phyloP scores from a whole-genome alignment of 1,140 invertebrate species.

The Drosophila lacteicornis region DNA sequence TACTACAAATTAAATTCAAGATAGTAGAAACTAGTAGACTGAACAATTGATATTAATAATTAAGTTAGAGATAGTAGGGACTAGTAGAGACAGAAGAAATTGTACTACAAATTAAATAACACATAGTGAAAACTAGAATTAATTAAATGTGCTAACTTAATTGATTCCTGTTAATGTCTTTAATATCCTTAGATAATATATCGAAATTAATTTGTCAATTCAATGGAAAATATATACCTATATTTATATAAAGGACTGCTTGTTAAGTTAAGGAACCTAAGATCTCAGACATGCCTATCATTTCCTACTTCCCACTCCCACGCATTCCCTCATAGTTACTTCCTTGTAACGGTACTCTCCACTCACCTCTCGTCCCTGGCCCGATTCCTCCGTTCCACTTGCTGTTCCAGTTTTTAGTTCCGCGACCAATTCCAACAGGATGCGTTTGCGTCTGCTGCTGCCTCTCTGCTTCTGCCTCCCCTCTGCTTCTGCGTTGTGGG shows the following conservation, averaged over 20 bases:
- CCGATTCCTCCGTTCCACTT: slow-evolving; percentile 40
- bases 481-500: not conserved
- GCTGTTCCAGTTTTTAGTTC: slow-evolving; percentile 51
- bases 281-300: not conserved
- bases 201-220: too few relatives aligned
- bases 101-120: too few relatives aligned
- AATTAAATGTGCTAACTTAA: too few relatives aligned
- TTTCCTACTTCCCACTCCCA: not conserved
- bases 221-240: not conserved
- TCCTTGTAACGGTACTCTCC: not conserved
- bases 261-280: not conserved
- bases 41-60: too few relatives aligned
- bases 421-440: slow-evolving; percentile 68
- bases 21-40: too few relatives aligned
- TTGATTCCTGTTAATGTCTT: too few relatives aligned
- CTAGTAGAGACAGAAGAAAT: too few relatives aligned
- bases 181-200: too few relatives aligned
- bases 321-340: slow-evolving; percentile 12
- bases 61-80: too few relatives aligned
- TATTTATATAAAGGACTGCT: too few relatives aligned
- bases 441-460: slow-evolving; percentile 1
- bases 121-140: too few relatives aligned
- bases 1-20: too few relatives aligned
- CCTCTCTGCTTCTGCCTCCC: not conserved
- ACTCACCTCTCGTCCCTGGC: slow-evolving; percentile 48